These are phyloP conservation scores for Apantesis nais DNA, from an alignment of 2,888 invertebrate species.

Conservation along the genomic window DNA sequence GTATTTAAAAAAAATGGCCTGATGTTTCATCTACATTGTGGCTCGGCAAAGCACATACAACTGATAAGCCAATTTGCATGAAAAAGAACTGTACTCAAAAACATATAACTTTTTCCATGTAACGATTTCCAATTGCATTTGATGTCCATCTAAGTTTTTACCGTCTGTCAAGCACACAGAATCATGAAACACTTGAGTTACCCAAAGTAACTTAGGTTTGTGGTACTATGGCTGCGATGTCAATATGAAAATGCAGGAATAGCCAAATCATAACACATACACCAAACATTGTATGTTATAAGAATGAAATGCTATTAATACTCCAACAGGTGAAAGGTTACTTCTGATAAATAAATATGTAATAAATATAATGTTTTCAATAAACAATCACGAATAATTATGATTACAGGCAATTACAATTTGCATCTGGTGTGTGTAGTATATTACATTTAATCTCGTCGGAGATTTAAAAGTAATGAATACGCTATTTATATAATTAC, in stretches of 20 bases:
- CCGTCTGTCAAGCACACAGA: background rate
- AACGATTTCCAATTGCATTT: conserved; percentile 17
- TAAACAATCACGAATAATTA: background rate
- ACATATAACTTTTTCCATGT: conserved; percentile 19
- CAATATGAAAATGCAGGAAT: no score
- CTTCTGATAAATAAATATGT: background rate
- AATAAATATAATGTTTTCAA: background rate
- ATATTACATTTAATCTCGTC: background rate
- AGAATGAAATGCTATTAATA: background rate
- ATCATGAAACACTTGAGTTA: conserved; percentile 3
- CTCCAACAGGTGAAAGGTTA: background rate
- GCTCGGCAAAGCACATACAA: conserved; percentile 8
- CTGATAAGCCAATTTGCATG: conserved; percentile 13
- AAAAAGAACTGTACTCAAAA: conserved; percentile 21
- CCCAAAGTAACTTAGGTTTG: background rate
- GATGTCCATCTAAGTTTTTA: background rate
- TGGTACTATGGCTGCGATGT: no score
- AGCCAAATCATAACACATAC: background rate
- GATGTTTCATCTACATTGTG: background rate
- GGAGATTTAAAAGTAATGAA: background rate
- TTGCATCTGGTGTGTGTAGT: background rate
- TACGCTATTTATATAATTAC: background rate
- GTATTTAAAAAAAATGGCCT: background rate
- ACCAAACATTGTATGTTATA: background rate
- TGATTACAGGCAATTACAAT: background rate